Evolutionary conservation across 2,797 vertebrate genomes (phyloP).

Genomic region (Helicolenus hilgendorfi): DNA sequence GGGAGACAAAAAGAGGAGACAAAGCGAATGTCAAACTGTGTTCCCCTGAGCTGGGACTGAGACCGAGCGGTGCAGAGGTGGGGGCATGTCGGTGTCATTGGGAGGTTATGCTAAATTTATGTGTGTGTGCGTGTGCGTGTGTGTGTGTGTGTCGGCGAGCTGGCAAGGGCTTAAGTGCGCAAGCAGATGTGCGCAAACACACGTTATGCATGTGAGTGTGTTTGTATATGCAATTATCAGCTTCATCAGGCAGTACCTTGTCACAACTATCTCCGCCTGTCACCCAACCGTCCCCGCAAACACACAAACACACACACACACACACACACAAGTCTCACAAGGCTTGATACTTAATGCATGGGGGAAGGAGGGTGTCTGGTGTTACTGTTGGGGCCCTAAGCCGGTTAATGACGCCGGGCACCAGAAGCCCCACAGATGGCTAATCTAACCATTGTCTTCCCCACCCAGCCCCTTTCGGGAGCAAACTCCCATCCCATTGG

Average conservation of each 20-base stretch:
- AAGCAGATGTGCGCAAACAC: constrained; percentile 67
- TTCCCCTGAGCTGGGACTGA: constrained; percentile 59
- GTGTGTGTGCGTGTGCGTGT: constrained; percentile 7
- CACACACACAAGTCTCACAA: constrained; percentile 51
- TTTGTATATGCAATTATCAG: constrained; percentile 70
- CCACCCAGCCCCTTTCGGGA: constrained; percentile 62
- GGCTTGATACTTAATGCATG: constrained; percentile 69
- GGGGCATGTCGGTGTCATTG: constrained; percentile 37
- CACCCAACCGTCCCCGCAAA: constrained; percentile 9
- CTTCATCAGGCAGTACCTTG: constrained; percentile 57
- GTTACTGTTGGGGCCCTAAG: constrained; percentile 86
- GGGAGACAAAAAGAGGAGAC: constrained; percentile 69
- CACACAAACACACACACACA: constrained; percentile 27
- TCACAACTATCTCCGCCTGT: constrained; percentile 42
- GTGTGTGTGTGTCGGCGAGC: constrained; percentile 23
- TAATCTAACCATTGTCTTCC: constrained; percentile 92
- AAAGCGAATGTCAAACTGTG: constrained; percentile 86
- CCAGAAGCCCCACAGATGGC: constrained; percentile 91
- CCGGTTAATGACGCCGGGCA: constrained; percentile 88
- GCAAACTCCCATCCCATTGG: constrained; percentile 77
- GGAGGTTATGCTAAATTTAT: constrained; percentile 47
- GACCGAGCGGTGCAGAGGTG: constrained; percentile 11
- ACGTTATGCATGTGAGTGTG: constrained; percentile 37
- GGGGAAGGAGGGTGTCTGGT: constrained; percentile 66
- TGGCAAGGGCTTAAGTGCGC: constrained; percentile 50